Percentiles rank a stretch among this genome's conserved stretches.
phyloP scores from a whole-genome alignment of 2,797 vertebrate genomes.

The Phataginus tricuspis region DNA sequence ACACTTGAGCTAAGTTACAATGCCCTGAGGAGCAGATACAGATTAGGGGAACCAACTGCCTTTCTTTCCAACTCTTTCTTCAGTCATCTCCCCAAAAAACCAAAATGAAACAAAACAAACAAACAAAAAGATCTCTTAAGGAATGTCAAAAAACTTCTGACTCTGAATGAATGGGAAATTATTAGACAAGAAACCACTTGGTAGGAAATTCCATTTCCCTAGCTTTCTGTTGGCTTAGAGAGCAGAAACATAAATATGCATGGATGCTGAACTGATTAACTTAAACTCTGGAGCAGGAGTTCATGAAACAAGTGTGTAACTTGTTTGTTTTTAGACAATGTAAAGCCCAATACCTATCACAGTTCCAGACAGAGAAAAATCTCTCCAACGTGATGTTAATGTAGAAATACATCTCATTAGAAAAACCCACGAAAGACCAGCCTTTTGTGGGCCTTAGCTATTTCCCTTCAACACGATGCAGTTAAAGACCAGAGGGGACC shows the following conservation, averaged over 20 bases:
- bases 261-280: not conserved
- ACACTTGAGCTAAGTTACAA: conserved; percentile 27
- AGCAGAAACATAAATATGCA: not conserved
- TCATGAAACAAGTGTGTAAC: not conserved
- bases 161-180: conserved; percentile 11
- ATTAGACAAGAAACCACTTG: not conserved
- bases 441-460: not conserved
- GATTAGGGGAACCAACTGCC: not conserved
- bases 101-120: not conserved
- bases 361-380: not conserved
- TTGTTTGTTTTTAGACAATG: conserved; percentile 28
- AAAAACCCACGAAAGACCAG: not conserved
- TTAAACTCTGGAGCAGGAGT: not conserved
- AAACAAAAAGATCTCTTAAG: not conserved
- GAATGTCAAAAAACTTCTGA: not conserved
- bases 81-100: not conserved
- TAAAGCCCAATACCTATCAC: not conserved
- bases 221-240: not conserved
- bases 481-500: not conserved
- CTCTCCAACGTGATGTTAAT: not conserved
- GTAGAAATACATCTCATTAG: conserved; percentile 15
- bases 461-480: not conserved
- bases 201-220: conserved; percentile 22
- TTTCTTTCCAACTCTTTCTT: not conserved
- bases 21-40: not conserved